phyloP scores from a whole-genome alignment of 1,140 invertebrate genomes.

The Zaprionus taronus region DNA sequence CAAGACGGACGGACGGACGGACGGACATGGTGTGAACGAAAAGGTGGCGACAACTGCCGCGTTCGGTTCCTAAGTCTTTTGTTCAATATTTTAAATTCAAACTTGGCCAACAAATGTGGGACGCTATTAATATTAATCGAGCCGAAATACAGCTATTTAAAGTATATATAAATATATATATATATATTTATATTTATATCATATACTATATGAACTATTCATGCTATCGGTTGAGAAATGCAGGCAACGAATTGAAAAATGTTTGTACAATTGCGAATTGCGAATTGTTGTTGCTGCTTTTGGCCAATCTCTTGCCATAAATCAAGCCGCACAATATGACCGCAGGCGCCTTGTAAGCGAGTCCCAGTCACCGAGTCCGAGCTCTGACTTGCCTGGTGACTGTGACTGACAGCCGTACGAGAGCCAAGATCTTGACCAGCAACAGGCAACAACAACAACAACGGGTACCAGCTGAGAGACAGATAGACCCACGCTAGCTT shows the following conservation, averaged over 20 bases:
- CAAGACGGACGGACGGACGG: constrained; percentile 13
- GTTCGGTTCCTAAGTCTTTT: constrained; percentile 63
- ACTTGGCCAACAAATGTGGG: neutral
- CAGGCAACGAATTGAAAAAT: constrained; percentile 63
- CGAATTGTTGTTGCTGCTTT: constrained; percentile 63
- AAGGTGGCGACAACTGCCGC: constrained; percentile 39
- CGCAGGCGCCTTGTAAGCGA: constrained; percentile 81
- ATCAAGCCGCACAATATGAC: constrained; percentile 77
- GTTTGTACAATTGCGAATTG: constrained; percentile 74
- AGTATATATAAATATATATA: constrained; percentile 26
- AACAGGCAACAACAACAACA: constrained; percentile 21
- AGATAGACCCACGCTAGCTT: constrained; percentile 67
- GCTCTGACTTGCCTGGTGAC: constrained; percentile 59
- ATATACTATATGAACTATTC: constrained; percentile 12
- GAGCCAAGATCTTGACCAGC: constrained; percentile 70
- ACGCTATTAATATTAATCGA: constrained; percentile 7
- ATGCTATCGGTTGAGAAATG: constrained; percentile 36
- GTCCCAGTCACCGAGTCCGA: constrained; percentile 68
- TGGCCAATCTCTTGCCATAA: constrained; percentile 80
- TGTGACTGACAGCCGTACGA: constrained; percentile 71
- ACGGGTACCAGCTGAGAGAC: constrained; percentile 17
- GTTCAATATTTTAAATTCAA: constrained; percentile 13
- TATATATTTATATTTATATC: constrained; percentile 39
- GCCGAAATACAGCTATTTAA: constrained; percentile 2
- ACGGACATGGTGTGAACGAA: constrained; percentile 28